phyloP scores from a whole-genome alignment of 2,113 vertebrate species.

The Gymnorhina tibicen region DNA sequence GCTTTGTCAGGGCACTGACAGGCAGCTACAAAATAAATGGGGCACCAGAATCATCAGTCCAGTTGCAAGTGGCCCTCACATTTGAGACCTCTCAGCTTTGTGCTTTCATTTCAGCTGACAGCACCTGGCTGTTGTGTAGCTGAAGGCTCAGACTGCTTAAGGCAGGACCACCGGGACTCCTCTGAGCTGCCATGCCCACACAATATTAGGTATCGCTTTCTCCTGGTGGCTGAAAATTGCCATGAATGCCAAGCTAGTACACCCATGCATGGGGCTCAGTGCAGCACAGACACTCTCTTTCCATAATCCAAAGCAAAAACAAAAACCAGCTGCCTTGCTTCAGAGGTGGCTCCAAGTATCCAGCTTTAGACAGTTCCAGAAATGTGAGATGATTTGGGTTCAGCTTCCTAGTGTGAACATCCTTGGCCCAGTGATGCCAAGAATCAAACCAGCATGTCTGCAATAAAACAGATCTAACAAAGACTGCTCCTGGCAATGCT shows the following conservation, averaged over 20 bases:
- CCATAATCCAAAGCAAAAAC: background rate
- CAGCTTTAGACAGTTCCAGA: constrained; percentile 14
- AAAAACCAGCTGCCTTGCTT: constrained; percentile 16
- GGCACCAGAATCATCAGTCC: background rate
- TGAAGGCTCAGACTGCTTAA: background rate
- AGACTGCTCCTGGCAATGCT: background rate
- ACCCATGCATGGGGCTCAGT: accelerated
- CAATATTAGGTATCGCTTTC: background rate
- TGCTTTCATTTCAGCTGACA: background rate
- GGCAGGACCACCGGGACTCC: background rate
- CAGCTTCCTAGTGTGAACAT: constrained; percentile 6
- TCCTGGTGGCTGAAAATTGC: background rate
- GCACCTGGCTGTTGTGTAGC: background rate
- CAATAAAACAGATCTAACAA: constrained; percentile 28
- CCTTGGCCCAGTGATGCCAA: background rate
- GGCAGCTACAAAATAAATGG: background rate
- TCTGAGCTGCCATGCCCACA: background rate
- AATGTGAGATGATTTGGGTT: constrained; percentile 9
- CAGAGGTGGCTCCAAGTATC: background rate
- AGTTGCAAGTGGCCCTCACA: background rate
- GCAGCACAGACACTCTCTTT: background rate
- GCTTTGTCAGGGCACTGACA: background rate
- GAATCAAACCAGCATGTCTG: background rate
- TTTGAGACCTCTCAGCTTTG: background rate
- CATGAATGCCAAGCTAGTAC: background rate